These are phyloP conservation scores for Poeciliopsis infans DNA, from an alignment of 2,797 vertebrate genomes.

Conservation along the genomic window DNA sequence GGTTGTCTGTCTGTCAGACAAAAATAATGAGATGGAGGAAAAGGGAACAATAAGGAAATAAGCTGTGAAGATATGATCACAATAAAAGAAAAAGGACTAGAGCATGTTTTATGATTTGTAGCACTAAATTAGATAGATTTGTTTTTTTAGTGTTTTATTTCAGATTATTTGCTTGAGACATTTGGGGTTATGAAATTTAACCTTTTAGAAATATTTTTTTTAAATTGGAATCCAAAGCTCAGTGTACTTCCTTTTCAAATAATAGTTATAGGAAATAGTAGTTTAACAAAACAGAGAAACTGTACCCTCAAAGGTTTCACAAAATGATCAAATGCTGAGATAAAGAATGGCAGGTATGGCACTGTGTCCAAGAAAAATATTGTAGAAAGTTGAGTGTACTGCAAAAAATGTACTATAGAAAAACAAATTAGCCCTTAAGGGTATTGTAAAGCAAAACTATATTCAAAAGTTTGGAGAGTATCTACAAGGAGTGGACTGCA, in stretches of 20 bases:
- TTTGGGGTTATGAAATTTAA: background rate
- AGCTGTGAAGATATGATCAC: constrained; percentile 26
- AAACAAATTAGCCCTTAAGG: background rate
- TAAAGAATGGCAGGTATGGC: background rate
- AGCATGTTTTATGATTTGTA: constrained; percentile 2
- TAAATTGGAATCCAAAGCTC: background rate
- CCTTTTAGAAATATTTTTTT: constrained; percentile 3
- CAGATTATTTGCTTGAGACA: background rate
- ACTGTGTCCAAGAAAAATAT: background rate
- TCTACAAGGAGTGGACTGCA: background rate
- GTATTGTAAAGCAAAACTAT: background rate
- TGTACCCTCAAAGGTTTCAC: background rate
- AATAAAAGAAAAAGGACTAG: constrained; percentile 30
- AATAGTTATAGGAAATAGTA: background rate
- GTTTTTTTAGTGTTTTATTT: background rate
- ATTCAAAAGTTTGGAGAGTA: background rate
- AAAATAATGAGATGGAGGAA: constrained; percentile 46
- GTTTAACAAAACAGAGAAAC: background rate
- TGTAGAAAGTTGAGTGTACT: background rate
- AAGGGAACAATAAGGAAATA: constrained; percentile 13
- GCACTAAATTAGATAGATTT: background rate
- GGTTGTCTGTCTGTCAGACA: constrained; percentile 25
- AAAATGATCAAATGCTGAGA: background rate
- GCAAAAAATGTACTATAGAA: background rate
- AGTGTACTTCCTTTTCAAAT: background rate